Evolutionary conservation across 2,113 vertebrate species (phyloP).

Genomic region (Chaetops frenatus): DNA sequence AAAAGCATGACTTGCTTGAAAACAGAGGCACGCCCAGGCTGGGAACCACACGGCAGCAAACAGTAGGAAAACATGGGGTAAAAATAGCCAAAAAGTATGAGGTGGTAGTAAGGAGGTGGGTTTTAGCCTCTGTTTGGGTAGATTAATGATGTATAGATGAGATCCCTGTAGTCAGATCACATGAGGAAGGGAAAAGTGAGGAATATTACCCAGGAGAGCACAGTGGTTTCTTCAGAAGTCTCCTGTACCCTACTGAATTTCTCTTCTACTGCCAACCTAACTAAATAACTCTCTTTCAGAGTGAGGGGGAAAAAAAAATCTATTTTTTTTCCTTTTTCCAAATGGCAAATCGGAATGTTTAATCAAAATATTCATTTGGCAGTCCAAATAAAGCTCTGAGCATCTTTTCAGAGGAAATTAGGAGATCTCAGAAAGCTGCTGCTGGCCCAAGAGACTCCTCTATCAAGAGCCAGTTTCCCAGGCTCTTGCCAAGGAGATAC

Average conservation of each 20-base stretch:
- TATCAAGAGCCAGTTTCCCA: neutral
- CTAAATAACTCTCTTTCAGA: neutral
- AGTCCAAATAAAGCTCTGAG: neutral
- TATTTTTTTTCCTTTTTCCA: neutral
- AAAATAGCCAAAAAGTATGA: rapidly evolving
- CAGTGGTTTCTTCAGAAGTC: neutral
- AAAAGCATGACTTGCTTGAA: neutral
- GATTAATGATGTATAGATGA: neutral
- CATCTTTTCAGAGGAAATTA: neutral
- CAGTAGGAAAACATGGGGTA: neutral
- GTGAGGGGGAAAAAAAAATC: neutral
- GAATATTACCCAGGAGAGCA: neutral
- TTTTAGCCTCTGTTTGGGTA: neutral
- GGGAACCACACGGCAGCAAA: neutral
- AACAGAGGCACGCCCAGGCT: neutral
- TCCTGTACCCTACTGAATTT: neutral
- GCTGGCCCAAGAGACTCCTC: neutral
- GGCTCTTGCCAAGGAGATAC: neutral
- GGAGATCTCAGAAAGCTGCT: neutral
- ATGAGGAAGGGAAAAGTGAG: neutral
- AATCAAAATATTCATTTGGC: neutral
- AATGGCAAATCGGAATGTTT: neutral
- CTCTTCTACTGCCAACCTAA: neutral
- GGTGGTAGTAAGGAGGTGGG: neutral
- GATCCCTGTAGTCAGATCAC: neutral